A percentile compares a stretch with the other conserved stretches of the same genome.
phyloP scores from a whole-genome alignment of 2,113 vertebrate species.

The Phocoena phocoena region DNA sequence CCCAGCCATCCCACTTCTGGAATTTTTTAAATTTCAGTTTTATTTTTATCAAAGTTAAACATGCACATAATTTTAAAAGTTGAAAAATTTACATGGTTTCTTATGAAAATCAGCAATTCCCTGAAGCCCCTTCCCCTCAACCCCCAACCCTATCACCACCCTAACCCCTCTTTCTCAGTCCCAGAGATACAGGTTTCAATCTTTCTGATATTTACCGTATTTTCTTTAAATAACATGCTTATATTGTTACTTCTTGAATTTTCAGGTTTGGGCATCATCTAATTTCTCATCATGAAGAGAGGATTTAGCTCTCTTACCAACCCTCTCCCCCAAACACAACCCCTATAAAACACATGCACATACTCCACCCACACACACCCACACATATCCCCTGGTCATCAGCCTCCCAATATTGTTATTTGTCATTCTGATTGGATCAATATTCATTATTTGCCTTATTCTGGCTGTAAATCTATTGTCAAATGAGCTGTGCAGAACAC shows the following conservation, averaged over 20 bases:
- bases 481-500: background rate
- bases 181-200: background rate
- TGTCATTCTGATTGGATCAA: background rate
- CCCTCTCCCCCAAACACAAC: background rate
- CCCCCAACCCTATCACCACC: background rate
- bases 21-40: constrained; percentile 25
- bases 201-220: background rate
- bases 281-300: background rate
- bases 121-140: background rate
- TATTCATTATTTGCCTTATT: constrained; percentile 18
- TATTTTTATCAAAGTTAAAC: constrained; percentile 27
- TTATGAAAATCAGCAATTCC: constrained; percentile 23
- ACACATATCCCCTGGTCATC: accelerated
- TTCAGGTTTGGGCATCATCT: background rate
- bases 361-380: background rate
- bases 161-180: background rate
- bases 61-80: background rate
- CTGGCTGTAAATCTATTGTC: background rate
- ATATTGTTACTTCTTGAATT: background rate
- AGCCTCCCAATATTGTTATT: background rate
- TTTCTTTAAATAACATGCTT: background rate
- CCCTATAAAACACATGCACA: background rate
- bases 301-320: background rate
- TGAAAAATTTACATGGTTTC: background rate
- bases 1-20: background rate